These are phyloP conservation scores for Pseudomyrmex flavicornis DNA, from an alignment of 1,140 invertebrate species.

Conservation along the genomic window DNA sequence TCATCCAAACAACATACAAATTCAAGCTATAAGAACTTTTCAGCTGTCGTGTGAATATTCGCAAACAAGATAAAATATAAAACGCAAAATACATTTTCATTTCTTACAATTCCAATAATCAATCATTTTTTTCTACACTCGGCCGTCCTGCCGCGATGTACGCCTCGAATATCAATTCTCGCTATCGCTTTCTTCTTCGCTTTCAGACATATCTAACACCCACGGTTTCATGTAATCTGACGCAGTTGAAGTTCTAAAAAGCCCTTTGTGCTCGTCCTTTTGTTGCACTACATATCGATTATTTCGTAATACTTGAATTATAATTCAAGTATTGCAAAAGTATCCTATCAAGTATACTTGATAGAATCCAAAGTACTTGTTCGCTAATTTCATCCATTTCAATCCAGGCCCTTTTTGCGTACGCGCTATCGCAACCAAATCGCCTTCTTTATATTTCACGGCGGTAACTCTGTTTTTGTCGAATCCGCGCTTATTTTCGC, in stretches of 20 bases:
- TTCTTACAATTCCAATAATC: no score
- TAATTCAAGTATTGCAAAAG: no score
- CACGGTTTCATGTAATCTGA: not conserved
- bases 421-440: not conserved
- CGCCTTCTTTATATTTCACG: not conserved
- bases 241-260: not conserved
- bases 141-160: no score
- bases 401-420: not conserved
- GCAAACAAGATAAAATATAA: no score
- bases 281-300: not conserved
- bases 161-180: no score
- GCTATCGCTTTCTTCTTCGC: no score
- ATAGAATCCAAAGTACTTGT: not conserved
- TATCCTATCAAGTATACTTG: not conserved
- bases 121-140: no score
- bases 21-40: no score
- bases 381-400: not conserved
- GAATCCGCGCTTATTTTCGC: not conserved
- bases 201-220: no score
- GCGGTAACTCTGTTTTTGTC: not conserved
- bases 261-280: conserved; percentile 5
- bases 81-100: no score
- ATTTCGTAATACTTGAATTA: not conserved
- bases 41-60: no score
- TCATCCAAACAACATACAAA: no score